These are phyloP conservation scores for Aleiodes alternator DNA, from an alignment of 2,888 invertebrate genomes.

Conservation along the genomic window DNA sequence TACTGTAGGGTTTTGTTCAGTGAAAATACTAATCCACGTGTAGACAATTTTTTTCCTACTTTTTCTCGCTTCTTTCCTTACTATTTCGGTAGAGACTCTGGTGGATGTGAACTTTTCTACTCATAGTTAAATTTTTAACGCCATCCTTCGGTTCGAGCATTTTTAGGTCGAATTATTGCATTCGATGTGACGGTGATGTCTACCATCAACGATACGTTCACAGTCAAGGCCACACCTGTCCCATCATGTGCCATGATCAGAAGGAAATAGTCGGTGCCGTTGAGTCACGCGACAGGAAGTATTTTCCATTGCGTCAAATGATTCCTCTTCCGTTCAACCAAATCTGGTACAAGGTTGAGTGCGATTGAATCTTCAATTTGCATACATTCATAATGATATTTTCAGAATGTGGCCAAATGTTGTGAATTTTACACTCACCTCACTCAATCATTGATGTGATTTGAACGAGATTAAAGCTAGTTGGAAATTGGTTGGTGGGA, in stretches of 20 bases:
- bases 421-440: too few species aligned
- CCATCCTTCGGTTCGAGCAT: background rate
- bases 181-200: background rate
- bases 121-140: background rate
- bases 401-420: too few species aligned
- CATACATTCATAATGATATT: constrained; percentile 26
- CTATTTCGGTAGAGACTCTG: constrained; percentile 6
- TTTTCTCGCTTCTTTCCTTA: constrained; percentile 22
- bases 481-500: too few species aligned
- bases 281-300: constrained; percentile 65
- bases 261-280: constrained; percentile 47
- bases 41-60: constrained; percentile 30
- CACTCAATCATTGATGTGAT: too few species aligned
- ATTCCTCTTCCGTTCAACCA: constrained; percentile 59
- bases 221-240: constrained; percentile 15
- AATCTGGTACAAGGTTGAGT: constrained; percentile 66
- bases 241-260: background rate
- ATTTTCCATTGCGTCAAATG: constrained; percentile 31
- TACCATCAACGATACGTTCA: background rate
- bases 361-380: constrained; percentile 56
- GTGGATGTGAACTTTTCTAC: background rate
- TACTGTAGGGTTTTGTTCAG: constrained; percentile 8
- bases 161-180: background rate
- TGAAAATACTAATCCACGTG: constrained; percentile 6
- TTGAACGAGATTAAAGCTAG: too few species aligned